Evolutionary conservation across 1,140 invertebrate genomes (phyloP), one percentile per base, ranked within the genome.

Genomic region (Ceratitis capitata): DNA sequence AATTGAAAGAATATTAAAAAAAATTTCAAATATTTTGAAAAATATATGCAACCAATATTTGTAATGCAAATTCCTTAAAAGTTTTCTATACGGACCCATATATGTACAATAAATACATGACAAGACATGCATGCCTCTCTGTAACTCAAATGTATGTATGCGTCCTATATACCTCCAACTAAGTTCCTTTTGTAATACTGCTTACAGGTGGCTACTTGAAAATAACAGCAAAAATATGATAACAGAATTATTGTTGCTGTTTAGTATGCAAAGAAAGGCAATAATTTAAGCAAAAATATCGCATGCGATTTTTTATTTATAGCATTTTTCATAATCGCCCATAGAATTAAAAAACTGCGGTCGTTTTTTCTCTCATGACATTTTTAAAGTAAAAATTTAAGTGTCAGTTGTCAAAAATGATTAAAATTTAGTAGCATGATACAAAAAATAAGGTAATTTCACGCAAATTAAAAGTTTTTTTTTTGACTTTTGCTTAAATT

Each of bases 191-290:
- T 45, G 61, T 78, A 39, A 19, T 5, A 39, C 19, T 9, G 69
- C 69, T 23, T 10, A 78, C 69, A 78, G 69, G 69, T 78, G 69
- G 69, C 69, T 45, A 39, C 45, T 78, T n/a, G 19, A 3, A 23
- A 23, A 23, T n/a, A 78, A 78, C 69, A 78, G 45, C 39, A 78
- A 78, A 35, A 74, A 64, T n/a, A n/a, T n/a, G n/a, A n/a, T 39
- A 61, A 61, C 61, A 42, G 10, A 61, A 26, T 39, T 14, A 23
- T 26, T 45, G 19, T 78, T 26, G 69, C 10, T 16, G n/a, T 53
- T 53, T 53, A 19, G 6, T 39, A 16, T n/a, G n/a, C n/a, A n/a
- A n/a, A n/a, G n/a, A n/a, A n/a, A n/a, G n/a, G n/a, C n/a, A n/a
- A n/a, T n/a, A n/a, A n/a, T n/a, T n/a, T 58, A 7, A 53, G 19